Base-by-base conservation (phyloP, 2,113 vertebrate species). In the Hippocampus guttulatus region DNA sequence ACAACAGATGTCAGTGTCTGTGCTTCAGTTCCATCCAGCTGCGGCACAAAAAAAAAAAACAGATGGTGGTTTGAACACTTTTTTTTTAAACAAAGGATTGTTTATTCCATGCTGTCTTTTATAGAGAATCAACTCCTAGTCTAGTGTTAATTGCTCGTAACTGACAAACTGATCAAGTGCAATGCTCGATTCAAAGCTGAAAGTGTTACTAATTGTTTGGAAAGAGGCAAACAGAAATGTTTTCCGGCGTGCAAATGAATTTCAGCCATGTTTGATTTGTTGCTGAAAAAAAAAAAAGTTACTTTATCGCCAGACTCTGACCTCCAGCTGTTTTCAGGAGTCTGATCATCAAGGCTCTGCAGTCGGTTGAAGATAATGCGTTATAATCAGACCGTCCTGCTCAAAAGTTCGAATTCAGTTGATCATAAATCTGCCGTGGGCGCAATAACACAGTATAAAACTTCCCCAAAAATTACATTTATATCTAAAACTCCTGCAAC, bases 1-100 rank as follows among this genome's bases (percentile, higher is more conserved):
- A 83, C 75, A 72, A 75, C 79, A 64, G 43, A 71, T 70, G 74
- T 80, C 69, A 76, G 68, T 80, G 67, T 21, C 52, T 8, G 71
- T 81, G 76, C 80, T 72, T 80, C 80, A 81, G 65, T 75, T 64
- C 76, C 67, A 45, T 80, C 75, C 83, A 79, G 81, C 85, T 85
- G 85, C 74, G 80, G 82, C 76, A 71, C 75, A 75, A 80, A 70
- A 75, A 86, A 79, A 79, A 16, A 73, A 81, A 85, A 72, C 80
- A 86, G 68, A 86, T 75, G 82, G 72, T 11, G 2, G 43, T 70
- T 67, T 77, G 84, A 45, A 47, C 10, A 27, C 14, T 64, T 64
- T 64, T 51, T n/a, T 51, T 52, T 52, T 21, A 16, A 49, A 47
- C 64, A 65, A 65, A 65, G 21, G 8, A 65, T 47, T 25, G 41